Conservation (phyloP, 2,797 vertebrate species). For the Gorsachius magnificus region DNA sequence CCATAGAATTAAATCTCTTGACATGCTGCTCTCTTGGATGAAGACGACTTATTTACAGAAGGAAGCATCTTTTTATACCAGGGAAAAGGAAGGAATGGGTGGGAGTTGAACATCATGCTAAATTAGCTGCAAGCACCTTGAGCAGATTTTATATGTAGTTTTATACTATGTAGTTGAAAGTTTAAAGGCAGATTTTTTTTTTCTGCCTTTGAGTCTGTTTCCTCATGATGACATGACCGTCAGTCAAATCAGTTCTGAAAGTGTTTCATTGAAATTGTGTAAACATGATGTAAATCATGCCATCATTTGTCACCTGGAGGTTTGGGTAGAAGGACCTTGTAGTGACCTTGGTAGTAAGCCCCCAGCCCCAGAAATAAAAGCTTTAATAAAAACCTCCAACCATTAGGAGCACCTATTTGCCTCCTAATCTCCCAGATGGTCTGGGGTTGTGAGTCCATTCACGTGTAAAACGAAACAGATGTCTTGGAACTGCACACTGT, state of each 20-base stretch:
- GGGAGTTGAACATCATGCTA: not conserved
- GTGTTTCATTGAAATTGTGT: not conserved
- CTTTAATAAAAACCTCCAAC: not conserved
- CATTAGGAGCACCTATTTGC: not conserved
- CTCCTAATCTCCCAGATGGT: not conserved
- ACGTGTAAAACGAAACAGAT: not conserved
- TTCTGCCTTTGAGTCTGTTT: not conserved
- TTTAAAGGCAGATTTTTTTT: not conserved
- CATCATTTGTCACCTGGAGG: not conserved
- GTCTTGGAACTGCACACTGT: not conserved
- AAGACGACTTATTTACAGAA: not conserved
- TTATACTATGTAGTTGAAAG: not conserved
- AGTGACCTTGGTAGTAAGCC: not conserved
- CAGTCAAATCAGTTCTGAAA: not conserved
- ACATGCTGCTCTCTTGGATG: not conserved
- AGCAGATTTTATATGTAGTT: fast-evolving
- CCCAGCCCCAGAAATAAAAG: fast-evolving
- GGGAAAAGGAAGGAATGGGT: not conserved
- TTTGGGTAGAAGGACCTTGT: not conserved
- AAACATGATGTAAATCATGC: not conserved
- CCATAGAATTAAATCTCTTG: not conserved
- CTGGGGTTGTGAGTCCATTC: not conserved
- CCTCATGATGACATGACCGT: fast-evolving
- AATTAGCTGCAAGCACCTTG: not conserved
- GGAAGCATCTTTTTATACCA: not conserved